Base-by-base conservation (phyloP, 2,113 vertebrate species). In the Macrotus californicus region DNA sequence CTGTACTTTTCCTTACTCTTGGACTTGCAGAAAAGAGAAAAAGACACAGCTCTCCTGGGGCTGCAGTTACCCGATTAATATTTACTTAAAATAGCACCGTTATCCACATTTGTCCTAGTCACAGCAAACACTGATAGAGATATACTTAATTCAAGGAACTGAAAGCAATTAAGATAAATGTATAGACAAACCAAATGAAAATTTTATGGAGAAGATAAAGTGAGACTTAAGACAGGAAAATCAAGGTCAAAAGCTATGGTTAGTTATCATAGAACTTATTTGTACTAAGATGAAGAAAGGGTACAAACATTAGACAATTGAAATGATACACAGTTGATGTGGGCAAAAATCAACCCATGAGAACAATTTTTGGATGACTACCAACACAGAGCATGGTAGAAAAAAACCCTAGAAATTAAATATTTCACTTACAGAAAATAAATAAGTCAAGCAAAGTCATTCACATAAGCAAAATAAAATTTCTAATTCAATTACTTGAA, bases 91-190 rank as follows among this genome's bases (percentile, higher is more conserved):
- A 97, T 96, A 97, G 88, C 88, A 31, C 26, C 41, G 6, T 56
- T 87, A 75, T 69, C 41, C 85, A 86, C 56, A 36, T 46, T 90
- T 96, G 67, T 80, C 67, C 92, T 79, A 59, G 85, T 80, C 91
- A 96, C 61, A 94, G 64, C 36, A 82, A 95, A 94, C 90, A 87
- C 13, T 95, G 85, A 93, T 84, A 94, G 73, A 96, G 64, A 95
- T 89, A 88, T 41, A 94, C 39, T 91, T 86, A 94, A 91, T 2
- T 75, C 67, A 97, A 96, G 31, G 29, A 89, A 89, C 34, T 89
- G 79, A 84, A 94, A 21, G 6, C 67, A 96, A 97, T 96, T 97
- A 96, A 95, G 95, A 97, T 95, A 96, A 96, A 96, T 93, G 93
- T 85, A 84, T 59, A 95, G 75, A 91, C 92, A 95, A 97, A 82